Percentiles rank a stretch among this genome's conserved stretches.
Conservation (phyloP, 2,113 vertebrate genomes). For the Dicaeum eximium region DNA sequence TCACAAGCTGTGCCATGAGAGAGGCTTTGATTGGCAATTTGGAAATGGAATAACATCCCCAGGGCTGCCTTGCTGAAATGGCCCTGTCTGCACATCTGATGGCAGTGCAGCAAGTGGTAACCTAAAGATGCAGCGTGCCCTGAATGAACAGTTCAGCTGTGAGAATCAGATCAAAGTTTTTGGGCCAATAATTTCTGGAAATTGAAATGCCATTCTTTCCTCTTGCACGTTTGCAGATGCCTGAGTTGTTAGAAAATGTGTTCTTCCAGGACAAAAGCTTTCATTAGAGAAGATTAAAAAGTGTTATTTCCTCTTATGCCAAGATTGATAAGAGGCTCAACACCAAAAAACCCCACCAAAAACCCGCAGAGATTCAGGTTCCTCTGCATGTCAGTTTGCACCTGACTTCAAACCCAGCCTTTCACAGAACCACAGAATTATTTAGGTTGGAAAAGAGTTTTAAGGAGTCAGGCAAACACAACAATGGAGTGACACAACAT, state of each 20-base stretch:
- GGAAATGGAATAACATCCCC: not conserved
- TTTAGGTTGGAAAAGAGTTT: not conserved
- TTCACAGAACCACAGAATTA: not conserved
- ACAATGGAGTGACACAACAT: not conserved
- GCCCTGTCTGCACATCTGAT: slow-evolving; percentile 69
- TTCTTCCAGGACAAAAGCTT: not conserved
- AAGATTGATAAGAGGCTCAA: not conserved
- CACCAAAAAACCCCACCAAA: no score
- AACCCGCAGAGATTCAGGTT: not conserved
- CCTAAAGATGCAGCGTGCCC: slow-evolving; percentile 25
- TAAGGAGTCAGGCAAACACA: not conserved
- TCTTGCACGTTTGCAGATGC: slow-evolving; percentile 49
- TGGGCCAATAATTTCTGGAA: slow-evolving; percentile 64
- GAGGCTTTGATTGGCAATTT: slow-evolving; percentile 12
- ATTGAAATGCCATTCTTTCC: slow-evolving; percentile 52
- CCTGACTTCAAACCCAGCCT: not conserved
- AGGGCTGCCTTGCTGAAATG: not conserved
- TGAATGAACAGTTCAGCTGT: slow-evolving; percentile 60
- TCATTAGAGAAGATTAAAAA: not conserved
- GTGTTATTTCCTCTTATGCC: not conserved
- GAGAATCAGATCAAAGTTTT: slow-evolving; percentile 68
- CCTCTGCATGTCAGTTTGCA: not conserved
- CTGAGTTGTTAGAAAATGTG: not conserved
- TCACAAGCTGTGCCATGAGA: not conserved
- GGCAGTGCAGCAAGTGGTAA: slow-evolving; percentile 47